Evolutionary conservation across 1,140 invertebrate species (phyloP), one percentile per base, ranked within the genome.

Genomic region (Steinernema khuongi): DNA sequence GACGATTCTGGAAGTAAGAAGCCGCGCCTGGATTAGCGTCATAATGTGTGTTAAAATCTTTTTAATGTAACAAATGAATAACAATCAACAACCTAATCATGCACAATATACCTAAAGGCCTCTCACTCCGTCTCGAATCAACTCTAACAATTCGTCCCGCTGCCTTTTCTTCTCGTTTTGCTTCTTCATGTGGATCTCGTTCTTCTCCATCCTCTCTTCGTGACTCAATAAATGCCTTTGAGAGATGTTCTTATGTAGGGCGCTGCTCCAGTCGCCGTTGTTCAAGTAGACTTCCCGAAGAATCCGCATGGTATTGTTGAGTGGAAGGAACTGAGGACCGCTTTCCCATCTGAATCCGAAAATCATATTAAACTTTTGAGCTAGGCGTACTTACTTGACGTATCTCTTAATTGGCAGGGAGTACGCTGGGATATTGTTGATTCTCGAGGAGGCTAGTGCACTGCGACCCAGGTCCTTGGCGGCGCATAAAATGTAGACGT

Each of bases 161-260:
- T 22, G 11, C 26, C 50, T 7, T 60, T 60, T 60, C 4, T 60
- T 7, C 11, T 11, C 50, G 4, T 60, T 14, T 26, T 4, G 22
- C 4, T 26, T 60, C 50, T 60, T 60, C 19, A 60, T 31, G 18
- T 7, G 4, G 7, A 68, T 31, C n/a, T 31, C 67, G 32, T n/a
- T 31, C 32, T 68, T n/a, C 22, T 31, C 28, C 29, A 31, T 4
- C 22, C 4, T 30, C 18, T 68, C 32, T 22, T 68, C 67, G 32
- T 31, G 11, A 22, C 11, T 68, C 32, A 67, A 26, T 26, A 73
- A 32, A 17, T 68, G 72, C 26, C 66, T 18, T 73, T 26, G 36
- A 14, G 31, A 22, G 66, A 73, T 73, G 66, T 73, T 73, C 31
- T 73, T 73, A 33, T 73, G 72, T 4, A 73, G 26, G 2, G 72